Conservation (phyloP, 2,797 vertebrate genomes). For the Allobates femoralis region DNA sequence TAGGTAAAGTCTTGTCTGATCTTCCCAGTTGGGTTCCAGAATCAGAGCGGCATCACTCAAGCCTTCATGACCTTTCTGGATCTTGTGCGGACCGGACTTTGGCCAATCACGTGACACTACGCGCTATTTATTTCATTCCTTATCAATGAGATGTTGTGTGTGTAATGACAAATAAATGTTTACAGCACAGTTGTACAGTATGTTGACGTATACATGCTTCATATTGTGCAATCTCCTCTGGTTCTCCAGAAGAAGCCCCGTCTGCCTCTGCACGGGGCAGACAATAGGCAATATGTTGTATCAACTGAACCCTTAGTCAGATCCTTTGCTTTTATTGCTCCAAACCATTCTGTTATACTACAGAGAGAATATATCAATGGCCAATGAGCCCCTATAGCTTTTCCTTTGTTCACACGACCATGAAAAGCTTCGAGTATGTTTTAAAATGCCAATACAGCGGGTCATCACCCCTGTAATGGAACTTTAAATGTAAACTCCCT, state of each 20-base stretch:
- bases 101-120: neutral
- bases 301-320: neutral
- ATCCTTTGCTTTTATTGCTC: neutral
- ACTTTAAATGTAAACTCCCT: too few relatives aligned
- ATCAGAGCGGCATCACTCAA: too few relatives aligned
- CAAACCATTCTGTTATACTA: neutral
- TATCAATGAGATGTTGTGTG: neutral
- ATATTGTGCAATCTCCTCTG: neutral
- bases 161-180: neutral
- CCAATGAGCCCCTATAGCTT: neutral
- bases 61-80: too few relatives aligned
- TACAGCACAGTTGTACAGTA: neutral
- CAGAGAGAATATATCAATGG: neutral
- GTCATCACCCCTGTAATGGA: too few relatives aligned
- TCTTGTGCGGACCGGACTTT: neutral
- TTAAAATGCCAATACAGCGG: too few relatives aligned
- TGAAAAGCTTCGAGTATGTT: neutral
- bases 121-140: neutral
- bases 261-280: neutral
- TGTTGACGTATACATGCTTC: neutral
- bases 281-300: neutral
- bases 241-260: neutral
- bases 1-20: too few relatives aligned
- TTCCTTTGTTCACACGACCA: neutral
- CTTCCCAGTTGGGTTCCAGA: too few relatives aligned